A percentile compares a stretch with the other conserved stretches of the same genome.
Conservation (phyloP, 2,888 invertebrate genomes). For the Campaea margaritaria region DNA sequence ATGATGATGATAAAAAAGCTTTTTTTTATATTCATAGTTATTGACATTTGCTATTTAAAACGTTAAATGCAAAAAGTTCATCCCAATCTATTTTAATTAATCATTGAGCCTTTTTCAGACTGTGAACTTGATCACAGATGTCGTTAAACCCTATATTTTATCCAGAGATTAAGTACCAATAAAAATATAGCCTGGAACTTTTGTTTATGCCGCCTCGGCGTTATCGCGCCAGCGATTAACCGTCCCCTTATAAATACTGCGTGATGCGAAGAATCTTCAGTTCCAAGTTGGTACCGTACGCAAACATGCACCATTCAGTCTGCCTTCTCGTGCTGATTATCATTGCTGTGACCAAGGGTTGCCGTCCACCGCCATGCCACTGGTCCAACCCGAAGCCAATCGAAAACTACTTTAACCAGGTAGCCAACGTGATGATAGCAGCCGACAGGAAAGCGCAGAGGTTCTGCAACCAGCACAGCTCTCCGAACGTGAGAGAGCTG, state of each 20-base stretch:
- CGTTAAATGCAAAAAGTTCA: no score
- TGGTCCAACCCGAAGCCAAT: slow-evolving; percentile 27
- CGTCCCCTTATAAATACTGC: not conserved
- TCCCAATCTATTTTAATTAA: no score
- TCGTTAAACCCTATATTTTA: no score
- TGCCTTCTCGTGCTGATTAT: not conserved
- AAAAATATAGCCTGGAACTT: no score
- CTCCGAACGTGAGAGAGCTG: not conserved
- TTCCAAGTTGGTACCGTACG: not conserved
- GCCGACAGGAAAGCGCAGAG: slow-evolving; percentile 25
- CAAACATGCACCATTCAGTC: not conserved
- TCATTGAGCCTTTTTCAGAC: no score
- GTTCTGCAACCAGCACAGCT: slow-evolving; percentile 17
- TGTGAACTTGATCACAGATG: no score
- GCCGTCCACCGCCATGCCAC: slow-evolving; percentile 35
- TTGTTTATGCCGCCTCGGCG: not conserved
- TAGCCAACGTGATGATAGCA: slow-evolving; percentile 32
- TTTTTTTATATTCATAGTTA: no score
- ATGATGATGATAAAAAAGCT: no score
- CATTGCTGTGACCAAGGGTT: slow-evolving; percentile 7
- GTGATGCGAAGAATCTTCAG: not conserved
- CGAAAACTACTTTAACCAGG: slow-evolving; percentile 30
- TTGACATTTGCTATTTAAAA: no score
- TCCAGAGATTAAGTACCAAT: no score
- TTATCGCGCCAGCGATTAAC: not conserved